These are phyloP conservation scores for Parnassius mnemosyne DNA, from an alignment of 2,888 invertebrate genomes.

Conservation along the genomic window DNA sequence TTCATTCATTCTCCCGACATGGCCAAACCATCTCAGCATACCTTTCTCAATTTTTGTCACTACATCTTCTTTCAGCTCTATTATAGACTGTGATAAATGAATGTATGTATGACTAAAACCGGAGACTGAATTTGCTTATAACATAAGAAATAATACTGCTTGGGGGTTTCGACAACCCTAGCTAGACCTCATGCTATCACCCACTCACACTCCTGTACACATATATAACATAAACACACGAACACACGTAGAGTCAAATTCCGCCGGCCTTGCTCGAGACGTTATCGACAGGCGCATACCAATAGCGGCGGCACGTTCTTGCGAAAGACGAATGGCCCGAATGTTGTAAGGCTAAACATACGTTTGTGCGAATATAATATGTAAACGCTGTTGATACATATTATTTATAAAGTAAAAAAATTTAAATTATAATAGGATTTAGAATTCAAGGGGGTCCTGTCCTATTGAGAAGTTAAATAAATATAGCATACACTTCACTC, in stretches of 20 bases:
- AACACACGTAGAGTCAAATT: constrained; percentile 42
- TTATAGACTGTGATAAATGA: no score
- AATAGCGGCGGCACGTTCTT: constrained; percentile 34
- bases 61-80: no score
- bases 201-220: neutral
- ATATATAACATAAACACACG: constrained; percentile 27
- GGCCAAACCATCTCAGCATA: no score
- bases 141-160: no score
- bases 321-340: constrained; percentile 34
- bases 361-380: neutral
- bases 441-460: no score
- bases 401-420: neutral
- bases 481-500: no score
- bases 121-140: no score
- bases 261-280: constrained; percentile 40
- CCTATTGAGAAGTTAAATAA: no score
- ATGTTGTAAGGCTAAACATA: constrained; percentile 17
- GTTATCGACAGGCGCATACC: constrained; percentile 49
- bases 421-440: no score
- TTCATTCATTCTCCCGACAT: no score
- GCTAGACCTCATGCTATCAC: neutral
- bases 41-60: no score
- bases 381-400: neutral
- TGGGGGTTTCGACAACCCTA: constrained; percentile 6
- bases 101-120: no score